Percentiles rank a stretch among this genome's conserved stretches.
phyloP scores from a whole-genome alignment of 2,888 invertebrate species.

The Trachelus stipa region DNA sequence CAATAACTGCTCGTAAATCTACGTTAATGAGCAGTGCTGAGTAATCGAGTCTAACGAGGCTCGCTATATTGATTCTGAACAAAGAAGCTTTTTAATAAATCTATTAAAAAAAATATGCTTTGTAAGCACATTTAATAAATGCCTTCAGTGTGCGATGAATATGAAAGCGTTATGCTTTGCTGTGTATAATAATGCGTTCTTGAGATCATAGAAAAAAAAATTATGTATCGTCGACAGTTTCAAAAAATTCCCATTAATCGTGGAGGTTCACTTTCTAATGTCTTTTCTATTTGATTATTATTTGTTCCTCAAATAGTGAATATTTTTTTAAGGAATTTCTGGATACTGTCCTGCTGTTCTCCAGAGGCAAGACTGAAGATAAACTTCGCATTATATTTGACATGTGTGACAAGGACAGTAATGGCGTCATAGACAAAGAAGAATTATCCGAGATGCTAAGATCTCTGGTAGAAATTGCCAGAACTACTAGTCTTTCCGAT shows the following conservation, averaged over 20 bases:
- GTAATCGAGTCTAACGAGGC: background rate
- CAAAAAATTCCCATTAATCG: background rate
- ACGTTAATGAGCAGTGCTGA: background rate
- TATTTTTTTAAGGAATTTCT: conserved; percentile 80
- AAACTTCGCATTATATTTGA: conserved; percentile 95
- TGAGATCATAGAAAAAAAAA: background rate
- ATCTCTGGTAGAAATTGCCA: conserved; percentile 91
- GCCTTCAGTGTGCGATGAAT: background rate
- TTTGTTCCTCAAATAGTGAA: background rate
- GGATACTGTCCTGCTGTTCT: conserved; percentile 92
- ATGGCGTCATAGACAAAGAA: conserved; percentile 93
- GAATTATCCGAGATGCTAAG: conserved; percentile 94
- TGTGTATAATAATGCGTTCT: background rate
- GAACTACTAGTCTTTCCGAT: conserved; percentile 90
- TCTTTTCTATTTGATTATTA: conserved; percentile 16
- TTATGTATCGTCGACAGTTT: background rate
- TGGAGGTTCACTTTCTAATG: background rate
- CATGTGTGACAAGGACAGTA: conserved; percentile 96
- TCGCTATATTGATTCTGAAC: background rate
- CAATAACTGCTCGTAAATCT: background rate
- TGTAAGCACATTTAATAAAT: background rate
- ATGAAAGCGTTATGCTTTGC: background rate
- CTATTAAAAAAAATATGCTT: background rate
- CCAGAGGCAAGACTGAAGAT: conserved; percentile 92
- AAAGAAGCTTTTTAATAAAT: background rate